Conservation (phyloP, 2,797 vertebrate species). For the Periophthalmus magnuspinnatus region DNA sequence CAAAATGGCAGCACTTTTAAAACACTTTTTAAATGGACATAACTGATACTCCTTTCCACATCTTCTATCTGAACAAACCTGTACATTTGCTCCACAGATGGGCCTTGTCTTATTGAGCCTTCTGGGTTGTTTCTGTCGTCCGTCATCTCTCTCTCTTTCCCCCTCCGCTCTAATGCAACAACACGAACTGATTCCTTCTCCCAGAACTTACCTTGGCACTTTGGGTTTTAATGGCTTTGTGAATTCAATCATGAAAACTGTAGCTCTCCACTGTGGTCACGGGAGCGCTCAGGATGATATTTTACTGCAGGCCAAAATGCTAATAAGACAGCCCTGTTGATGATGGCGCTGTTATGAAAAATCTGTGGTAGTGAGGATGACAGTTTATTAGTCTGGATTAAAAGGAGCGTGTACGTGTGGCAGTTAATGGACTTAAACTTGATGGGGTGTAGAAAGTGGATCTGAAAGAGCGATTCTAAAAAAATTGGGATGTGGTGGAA, state of each 20-base stretch:
- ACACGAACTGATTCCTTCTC: slow-evolving; percentile 29
- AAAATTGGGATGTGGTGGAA: not conserved
- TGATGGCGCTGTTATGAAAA: slow-evolving; percentile 37
- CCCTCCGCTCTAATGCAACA: slow-evolving; percentile 27
- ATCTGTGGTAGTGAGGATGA: slow-evolving; percentile 25
- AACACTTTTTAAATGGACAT: slow-evolving; percentile 4
- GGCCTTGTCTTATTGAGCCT: slow-evolving; percentile 34
- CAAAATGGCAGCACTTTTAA: not conserved
- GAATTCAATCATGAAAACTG: slow-evolving; percentile 56
- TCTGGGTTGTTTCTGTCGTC: slow-evolving; percentile 38
- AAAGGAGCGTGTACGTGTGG: slow-evolving; percentile 17
- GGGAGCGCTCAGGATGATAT: slow-evolving; percentile 14
- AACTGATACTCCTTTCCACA: slow-evolving; percentile 13
- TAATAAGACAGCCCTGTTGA: slow-evolving; percentile 47
- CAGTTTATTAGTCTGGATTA: slow-evolving; percentile 32
- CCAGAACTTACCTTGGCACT: slow-evolving; percentile 48
- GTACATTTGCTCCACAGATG: slow-evolving; percentile 50
- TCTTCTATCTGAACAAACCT: slow-evolving; percentile 47
- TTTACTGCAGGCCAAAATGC: slow-evolving; percentile 24
- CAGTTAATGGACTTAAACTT: not conserved
- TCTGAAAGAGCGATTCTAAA: not conserved
- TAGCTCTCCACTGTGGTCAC: slow-evolving; percentile 20
- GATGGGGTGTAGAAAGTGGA: slow-evolving; percentile 1
- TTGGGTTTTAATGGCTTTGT: slow-evolving; percentile 56
- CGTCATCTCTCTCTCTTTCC: slow-evolving; percentile 36